phyloP scores from a whole-genome alignment of 30 jellyfish, hydroid and myxozoan species.

The Hydractinia symbiolongicarpus region DNA sequence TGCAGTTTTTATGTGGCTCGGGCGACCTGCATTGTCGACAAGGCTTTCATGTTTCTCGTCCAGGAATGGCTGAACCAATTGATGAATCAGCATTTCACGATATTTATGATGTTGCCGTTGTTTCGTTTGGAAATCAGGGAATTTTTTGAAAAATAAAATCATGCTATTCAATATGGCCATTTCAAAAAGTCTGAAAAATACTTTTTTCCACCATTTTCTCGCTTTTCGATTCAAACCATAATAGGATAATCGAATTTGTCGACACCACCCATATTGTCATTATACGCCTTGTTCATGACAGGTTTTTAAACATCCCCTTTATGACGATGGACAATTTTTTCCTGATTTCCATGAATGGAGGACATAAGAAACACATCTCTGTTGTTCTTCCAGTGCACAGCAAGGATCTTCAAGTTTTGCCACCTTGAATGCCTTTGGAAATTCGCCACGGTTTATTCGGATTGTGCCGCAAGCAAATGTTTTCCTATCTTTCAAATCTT shows the following conservation, averaged over 20 bases:
- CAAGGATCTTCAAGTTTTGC: slow-evolving; percentile 20
- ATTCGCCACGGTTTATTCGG: slow-evolving; percentile 9
- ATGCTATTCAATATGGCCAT: slow-evolving; percentile 22
- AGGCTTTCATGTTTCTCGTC: too few species aligned
- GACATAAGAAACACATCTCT: slow-evolving; percentile 4
- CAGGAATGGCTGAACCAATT: too few species aligned
- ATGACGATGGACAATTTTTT: too few species aligned
- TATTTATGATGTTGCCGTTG: too few species aligned
- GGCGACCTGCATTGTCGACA: too few species aligned
- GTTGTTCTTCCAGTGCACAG: slow-evolving; percentile 14
- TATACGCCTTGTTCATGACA: too few species aligned
- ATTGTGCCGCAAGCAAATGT: slow-evolving; percentile 18
- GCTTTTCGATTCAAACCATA: slow-evolving; percentile 8
- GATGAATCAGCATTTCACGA: too few species aligned
- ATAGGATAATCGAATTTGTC: slow-evolving; percentile 5
- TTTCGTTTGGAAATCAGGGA: slow-evolving; percentile 13
- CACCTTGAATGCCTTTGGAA: slow-evolving; percentile 4
- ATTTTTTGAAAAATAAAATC: slow-evolving; percentile 10
- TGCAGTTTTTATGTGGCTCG: too few species aligned
- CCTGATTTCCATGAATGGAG: slow-evolving; percentile 13
- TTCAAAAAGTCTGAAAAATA: slow-evolving; percentile 36
- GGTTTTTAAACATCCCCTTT: too few species aligned
- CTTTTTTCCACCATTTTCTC: slow-evolving; percentile 35
- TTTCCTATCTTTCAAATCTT: background rate
- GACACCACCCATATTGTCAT: slow-evolving; percentile 19